These are phyloP conservation scores for Schizopygopsis pylzovi DNA, from an alignment of 2,797 vertebrate genomes.

Conservation along the genomic window DNA sequence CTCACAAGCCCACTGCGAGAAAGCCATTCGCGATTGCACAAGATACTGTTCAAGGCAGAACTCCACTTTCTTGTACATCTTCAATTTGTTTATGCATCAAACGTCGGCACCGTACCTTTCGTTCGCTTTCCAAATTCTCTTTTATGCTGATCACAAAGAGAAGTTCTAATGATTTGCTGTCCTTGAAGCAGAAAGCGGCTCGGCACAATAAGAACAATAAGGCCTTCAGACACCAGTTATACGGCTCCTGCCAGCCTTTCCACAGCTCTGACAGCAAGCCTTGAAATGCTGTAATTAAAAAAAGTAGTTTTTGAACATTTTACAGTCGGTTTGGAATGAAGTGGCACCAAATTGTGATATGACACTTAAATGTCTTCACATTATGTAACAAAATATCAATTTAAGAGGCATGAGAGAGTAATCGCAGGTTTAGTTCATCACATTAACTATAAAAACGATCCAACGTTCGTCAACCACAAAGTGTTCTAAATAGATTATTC, in stretches of 20 bases:
- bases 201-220: constrained; percentile 28
- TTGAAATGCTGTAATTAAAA: constrained; percentile 17
- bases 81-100: constrained; percentile 38
- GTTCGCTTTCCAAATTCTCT: constrained; percentile 25
- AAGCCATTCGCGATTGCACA: constrained; percentile 27
- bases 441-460: neutral
- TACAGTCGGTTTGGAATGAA: neutral
- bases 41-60: constrained; percentile 24
- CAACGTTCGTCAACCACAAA: neutral
- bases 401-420: neutral
- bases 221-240: constrained; percentile 21
- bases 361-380: neutral
- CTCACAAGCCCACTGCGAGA: constrained; percentile 18
- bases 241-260: constrained; percentile 5
- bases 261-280: neutral
- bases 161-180: constrained; percentile 43
- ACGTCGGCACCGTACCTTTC: constrained; percentile 28
- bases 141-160: constrained; percentile 50
- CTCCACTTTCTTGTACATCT: neutral
- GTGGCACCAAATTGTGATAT: neutral
- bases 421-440: neutral
- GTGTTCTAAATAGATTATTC: neutral
- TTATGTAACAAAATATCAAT: neutral
- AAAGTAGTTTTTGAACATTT: constrained; percentile 1
- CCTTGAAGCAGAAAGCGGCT: constrained; percentile 11